Percentiles rank a stretch among this genome's conserved stretches.
Evolutionary conservation across 2,113 vertebrate species (phyloP).

Genomic region (Plestiodon gilberti): DNA sequence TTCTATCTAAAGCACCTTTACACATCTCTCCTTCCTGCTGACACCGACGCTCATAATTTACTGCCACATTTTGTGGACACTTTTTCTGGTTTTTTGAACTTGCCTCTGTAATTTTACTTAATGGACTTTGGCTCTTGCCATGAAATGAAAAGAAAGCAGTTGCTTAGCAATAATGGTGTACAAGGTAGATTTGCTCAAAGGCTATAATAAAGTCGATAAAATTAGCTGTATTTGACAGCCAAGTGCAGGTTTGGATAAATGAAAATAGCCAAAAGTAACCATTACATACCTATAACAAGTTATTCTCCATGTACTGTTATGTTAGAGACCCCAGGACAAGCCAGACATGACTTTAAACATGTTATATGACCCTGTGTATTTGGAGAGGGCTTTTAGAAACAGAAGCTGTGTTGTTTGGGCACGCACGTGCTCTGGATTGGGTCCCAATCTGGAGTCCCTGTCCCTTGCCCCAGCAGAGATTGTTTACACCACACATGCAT

Average conservation of each 20-base stretch:
- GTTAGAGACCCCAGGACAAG: too few relatives aligned
- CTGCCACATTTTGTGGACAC: background rate
- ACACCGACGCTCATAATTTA: constrained; percentile 20
- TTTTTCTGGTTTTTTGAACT: background rate
- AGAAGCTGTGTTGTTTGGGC: too few relatives aligned
- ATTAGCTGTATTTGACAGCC: background rate
- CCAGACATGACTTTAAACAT: too few relatives aligned
- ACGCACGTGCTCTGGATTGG: too few relatives aligned
- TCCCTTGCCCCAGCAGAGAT: too few relatives aligned
- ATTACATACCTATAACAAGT: background rate
- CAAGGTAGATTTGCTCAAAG: background rate
- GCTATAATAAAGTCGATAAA: background rate
- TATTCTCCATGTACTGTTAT: too few relatives aligned
- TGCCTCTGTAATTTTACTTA: background rate
- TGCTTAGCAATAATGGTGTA: background rate
- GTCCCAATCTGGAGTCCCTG: too few relatives aligned
- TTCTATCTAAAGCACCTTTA: background rate
- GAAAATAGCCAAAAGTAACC: constrained; percentile 7
- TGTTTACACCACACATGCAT: too few relatives aligned
- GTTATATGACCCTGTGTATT: too few relatives aligned
- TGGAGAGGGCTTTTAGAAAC: too few relatives aligned
- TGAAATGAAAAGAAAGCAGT: background rate
- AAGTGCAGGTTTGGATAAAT: background rate
- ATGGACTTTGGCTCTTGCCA: background rate
- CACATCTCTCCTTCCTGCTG: background rate